Base-by-base conservation (phyloP, 2,888 invertebrate genomes). In the Marronus borbonicus region DNA sequence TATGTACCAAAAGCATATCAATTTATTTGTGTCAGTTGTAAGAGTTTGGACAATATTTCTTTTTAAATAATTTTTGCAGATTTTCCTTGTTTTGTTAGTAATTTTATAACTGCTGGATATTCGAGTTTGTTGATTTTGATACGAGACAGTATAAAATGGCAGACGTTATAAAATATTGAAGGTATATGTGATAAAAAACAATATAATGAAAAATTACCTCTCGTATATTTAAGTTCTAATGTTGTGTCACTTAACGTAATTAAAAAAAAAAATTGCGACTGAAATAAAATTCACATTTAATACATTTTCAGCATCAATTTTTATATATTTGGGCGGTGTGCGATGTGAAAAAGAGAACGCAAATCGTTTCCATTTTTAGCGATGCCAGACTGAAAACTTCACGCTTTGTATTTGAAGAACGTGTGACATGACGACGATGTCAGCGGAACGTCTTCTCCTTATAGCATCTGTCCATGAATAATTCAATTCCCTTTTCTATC, bases 401-500 rank as follows among this genome's bases (percentile, higher is more conserved):
- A 36, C 72, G 55, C 39, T 78, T 65, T 52, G 72, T 64, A 65
- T 78, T 78, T 72, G 74, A 62, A 55, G 58, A 72, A 65, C 72
- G 72, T 65, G 65, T 72, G 77, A 78, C 77, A 74, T 50, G 77
- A 50, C 77, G 66, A 68, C 74, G 55, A 55, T 36, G 68, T 72
- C 66, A 39, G 60, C 58, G 31, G 76, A 69, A 36, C 76, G 58
- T 66, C 68, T 49, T 58, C 58, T 65, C 74, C 49, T 72, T 77
- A 68, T 68, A 72, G 72, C 72, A 64, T 50, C 76, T 64, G 66
- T 69, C 76, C 60, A 76, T 79, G 79, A 79, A 79, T 79, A 74
- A 79, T 79, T 76, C 79, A 79, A 72, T 39, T 66, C 79, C 76
- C 58, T 58, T 62, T 76, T 76, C 76, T 65, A 77, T 77, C 70